Evolutionary conservation across 1,140 invertebrate genomes (phyloP), one percentile per base, ranked within the genome.

Genomic region (Mactra quadrangularis): DNA sequence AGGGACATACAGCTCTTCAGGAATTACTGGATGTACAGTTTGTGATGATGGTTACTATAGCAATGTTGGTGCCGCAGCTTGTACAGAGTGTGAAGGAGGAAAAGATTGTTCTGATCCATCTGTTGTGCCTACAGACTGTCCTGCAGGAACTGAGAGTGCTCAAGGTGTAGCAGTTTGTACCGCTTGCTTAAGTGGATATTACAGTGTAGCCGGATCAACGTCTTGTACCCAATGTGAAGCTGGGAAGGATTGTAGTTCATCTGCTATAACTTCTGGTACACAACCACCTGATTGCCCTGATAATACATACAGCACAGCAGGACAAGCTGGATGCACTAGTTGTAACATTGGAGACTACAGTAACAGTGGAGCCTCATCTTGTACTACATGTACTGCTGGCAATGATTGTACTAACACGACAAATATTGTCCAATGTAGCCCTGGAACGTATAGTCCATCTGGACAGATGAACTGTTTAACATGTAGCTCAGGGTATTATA

Each of bases 381-480:
- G 87, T 76, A 85, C 60, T 57, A 70, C 57, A 27, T 88, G 87
- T 57, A 71, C 74, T 41, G 19, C 52, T 71, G 87, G 87, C 57
- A 88, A 68, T 29, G 55, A 75, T 38, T 88, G 86, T 62, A 29
- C 85, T 25, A 74, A 70, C 45, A 47, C 45, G 7, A 55, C 82
- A 47, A 35, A 64, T 50, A 88, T 87, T 31, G 45, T 82, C 29
- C 50, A 72, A 15, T 91, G 90, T 86, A 19, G 53, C 68, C 84
- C 84, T 35, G 86, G 87, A 31, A 76, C 82, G 17, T 89, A 86
- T 78, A 87, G 86, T 74, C 31, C 72, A 38, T 64, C 31, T 53
- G 78, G 82, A 52, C 64, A 75, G 31, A 57, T 62, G 0, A 45
- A 22, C 17, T 90, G 88, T 55, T 83, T 72, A 35, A 52, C 70